phyloP scores from a whole-genome alignment of 2,797 vertebrate genomes.

The Anolis apletophallus region DNA sequence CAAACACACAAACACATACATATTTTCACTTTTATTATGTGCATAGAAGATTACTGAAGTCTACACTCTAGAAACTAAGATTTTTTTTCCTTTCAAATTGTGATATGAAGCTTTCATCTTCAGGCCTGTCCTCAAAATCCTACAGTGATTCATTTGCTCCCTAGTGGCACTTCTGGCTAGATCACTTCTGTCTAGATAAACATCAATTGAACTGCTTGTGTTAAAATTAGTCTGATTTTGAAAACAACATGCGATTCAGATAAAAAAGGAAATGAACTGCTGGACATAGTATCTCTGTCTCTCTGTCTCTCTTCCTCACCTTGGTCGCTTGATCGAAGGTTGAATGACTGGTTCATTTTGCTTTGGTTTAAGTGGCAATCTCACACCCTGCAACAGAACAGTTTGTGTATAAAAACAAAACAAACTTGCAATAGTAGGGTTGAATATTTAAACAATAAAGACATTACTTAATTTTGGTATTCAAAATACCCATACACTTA shows the following conservation, averaged over 20 bases:
- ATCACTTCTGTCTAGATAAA: background rate
- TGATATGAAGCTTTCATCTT: background rate
- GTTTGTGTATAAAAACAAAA: background rate
- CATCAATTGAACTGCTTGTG: background rate
- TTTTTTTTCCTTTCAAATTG: background rate
- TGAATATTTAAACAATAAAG: rapidly evolving
- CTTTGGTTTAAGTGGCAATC: conserved; percentile 90
- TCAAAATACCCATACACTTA: background rate
- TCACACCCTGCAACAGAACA: conserved; percentile 81
- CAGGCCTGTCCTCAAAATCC: background rate
- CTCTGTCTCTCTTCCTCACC: conserved; percentile 76
- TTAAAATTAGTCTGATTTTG: background rate
- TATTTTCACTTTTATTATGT: too few species aligned
- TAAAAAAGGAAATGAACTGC: background rate
- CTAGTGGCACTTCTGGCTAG: background rate
- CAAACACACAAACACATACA: too few species aligned
- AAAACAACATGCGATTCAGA: background rate
- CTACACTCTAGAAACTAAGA: background rate
- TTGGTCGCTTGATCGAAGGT: conserved; percentile 88
- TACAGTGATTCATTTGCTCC: background rate
- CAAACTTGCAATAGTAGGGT: background rate
- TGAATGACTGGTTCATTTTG: conserved; percentile 84
- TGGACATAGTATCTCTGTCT: too few species aligned
- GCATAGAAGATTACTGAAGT: background rate
- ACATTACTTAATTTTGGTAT: background rate